Percentiles rank a stretch among this genome's conserved stretches.
phyloP scores from a whole-genome alignment of 1,140 invertebrate genomes.

The Chlorops oryzae region DNA sequence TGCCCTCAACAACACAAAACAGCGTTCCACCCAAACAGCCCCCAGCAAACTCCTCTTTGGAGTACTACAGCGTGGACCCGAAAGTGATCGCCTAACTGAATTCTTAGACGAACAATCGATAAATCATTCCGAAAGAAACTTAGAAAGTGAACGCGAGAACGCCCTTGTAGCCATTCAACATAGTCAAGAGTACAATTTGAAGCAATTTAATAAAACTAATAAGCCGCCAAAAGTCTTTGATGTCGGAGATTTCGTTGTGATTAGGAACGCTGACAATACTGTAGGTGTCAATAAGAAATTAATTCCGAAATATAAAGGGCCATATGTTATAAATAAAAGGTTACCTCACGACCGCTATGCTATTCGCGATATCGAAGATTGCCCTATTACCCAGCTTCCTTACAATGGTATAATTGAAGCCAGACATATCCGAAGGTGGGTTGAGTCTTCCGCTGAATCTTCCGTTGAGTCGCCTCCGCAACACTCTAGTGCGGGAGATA shows the following conservation, averaged over 20 bases:
- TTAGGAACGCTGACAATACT: slow-evolving; percentile 2
- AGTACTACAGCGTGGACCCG: not conserved
- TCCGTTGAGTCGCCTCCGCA: no score
- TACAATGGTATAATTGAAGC: no score
- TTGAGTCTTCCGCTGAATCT: no score
- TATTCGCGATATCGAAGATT: not conserved
- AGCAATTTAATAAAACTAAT: not conserved
- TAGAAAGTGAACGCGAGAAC: no score
- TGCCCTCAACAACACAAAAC: slow-evolving; percentile 5
- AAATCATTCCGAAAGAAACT: no score
- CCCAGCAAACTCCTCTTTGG: slow-evolving; percentile 4
- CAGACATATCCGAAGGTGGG: no score
- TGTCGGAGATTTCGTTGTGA: slow-evolving; percentile 5
- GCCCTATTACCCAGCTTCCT: slow-evolving; percentile 4
- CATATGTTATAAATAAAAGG: slow-evolving; percentile 5
- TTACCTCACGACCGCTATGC: not conserved
- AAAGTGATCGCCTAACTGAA: slow-evolving; percentile 2
- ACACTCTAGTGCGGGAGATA: no score
- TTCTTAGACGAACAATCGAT: no score
- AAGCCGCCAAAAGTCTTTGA: not conserved
- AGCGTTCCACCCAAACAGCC: slow-evolving; percentile 1
- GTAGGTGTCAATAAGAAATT: slow-evolving; percentile 3
- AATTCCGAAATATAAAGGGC: slow-evolving; percentile 5
- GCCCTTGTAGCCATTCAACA: no score
- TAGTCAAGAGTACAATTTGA: no score